These are phyloP conservation scores for Aradophagus sp. DNA, from an alignment of 1,140 invertebrate genomes.

Conservation along the genomic window DNA sequence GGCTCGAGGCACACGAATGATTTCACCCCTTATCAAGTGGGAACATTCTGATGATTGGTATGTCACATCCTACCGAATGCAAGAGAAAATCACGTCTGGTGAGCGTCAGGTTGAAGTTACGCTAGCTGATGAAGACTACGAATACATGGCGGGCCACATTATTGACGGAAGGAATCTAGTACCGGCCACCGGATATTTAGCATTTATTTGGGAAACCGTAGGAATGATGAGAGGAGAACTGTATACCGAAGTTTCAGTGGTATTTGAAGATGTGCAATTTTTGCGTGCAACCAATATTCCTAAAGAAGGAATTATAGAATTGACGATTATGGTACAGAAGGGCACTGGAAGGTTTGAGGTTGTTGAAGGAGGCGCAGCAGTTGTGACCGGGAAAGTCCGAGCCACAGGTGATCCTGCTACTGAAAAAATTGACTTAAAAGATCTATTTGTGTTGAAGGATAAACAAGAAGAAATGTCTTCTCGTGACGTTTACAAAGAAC, in stretches of 20 bases:
- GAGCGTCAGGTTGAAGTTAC: constrained; percentile 79
- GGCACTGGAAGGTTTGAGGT: constrained; percentile 76
- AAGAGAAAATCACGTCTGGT: constrained; percentile 79
- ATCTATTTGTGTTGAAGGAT: constrained; percentile 30
- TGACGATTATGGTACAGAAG: constrained; percentile 88
- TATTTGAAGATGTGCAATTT: constrained; percentile 91
- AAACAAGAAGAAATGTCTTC: constrained; percentile 73
- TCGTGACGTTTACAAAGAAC: constrained; percentile 94
- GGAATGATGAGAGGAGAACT: constrained; percentile 83
- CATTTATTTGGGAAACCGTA: constrained; percentile 91
- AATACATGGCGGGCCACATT: constrained; percentile 88
- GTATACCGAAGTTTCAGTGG: constrained; percentile 84
- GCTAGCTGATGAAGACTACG: constrained; percentile 81
- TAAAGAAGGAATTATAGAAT: constrained; percentile 80
- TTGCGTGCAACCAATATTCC: constrained; percentile 87
- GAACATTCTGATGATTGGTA: constrained; percentile 90
- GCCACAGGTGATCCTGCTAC: constrained; percentile 71
- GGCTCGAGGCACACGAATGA: constrained; percentile 81
- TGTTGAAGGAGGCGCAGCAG: constrained; percentile 83
- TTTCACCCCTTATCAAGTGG: constrained; percentile 86
- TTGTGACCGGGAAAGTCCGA: constrained; percentile 85
- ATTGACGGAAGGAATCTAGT: constrained; percentile 91
- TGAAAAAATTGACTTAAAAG: constrained; percentile 60
- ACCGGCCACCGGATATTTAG: constrained; percentile 91
- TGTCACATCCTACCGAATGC: constrained; percentile 78